Evolutionary conservation across 1,140 invertebrate species (phyloP).

Genomic region (Halotydeus destructor): DNA sequence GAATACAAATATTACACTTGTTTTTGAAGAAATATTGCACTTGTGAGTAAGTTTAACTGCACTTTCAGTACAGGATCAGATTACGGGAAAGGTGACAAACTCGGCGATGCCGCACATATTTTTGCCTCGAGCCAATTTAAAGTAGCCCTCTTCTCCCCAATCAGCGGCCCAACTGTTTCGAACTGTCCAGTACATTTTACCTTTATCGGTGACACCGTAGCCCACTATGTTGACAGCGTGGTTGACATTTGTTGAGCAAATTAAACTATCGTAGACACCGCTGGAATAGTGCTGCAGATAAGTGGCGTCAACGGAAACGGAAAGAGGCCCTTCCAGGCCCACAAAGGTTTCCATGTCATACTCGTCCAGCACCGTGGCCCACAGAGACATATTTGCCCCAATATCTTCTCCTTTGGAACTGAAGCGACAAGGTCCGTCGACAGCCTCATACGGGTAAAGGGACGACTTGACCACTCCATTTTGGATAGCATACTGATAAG

Average conservation of each 20-base stretch:
- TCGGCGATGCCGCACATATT: constrained; percentile 25
- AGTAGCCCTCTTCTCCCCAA: constrained; percentile 27
- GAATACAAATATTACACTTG: too few relatives aligned
- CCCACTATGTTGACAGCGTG: constrained; percentile 33
- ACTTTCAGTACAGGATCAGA: too few relatives aligned
- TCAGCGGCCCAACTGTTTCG: constrained; percentile 66
- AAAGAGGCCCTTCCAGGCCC: too few relatives aligned
- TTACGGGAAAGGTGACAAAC: too few relatives aligned
- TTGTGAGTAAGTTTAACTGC: too few relatives aligned
- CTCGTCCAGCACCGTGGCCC: too few relatives aligned
- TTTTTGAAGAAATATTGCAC: too few relatives aligned
- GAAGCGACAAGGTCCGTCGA: constrained; percentile 36
- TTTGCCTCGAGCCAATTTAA: constrained; percentile 23
- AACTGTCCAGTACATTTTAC: constrained; percentile 57
- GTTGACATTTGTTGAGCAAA: constrained; percentile 17
- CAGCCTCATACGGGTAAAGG: constrained; percentile 23
- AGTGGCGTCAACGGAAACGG: too few relatives aligned
- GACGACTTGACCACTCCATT: constrained; percentile 29
- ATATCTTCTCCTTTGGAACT: too few relatives aligned
- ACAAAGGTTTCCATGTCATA: too few relatives aligned
- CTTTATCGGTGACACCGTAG: constrained; percentile 28
- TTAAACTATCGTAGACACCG: constrained; percentile 1
- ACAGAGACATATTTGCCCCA: too few relatives aligned
- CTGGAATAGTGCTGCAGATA: too few relatives aligned
- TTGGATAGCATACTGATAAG: constrained; percentile 31